phyloP scores from a whole-genome alignment of 2,888 invertebrate genomes.

The Lymantria monacha region DNA sequence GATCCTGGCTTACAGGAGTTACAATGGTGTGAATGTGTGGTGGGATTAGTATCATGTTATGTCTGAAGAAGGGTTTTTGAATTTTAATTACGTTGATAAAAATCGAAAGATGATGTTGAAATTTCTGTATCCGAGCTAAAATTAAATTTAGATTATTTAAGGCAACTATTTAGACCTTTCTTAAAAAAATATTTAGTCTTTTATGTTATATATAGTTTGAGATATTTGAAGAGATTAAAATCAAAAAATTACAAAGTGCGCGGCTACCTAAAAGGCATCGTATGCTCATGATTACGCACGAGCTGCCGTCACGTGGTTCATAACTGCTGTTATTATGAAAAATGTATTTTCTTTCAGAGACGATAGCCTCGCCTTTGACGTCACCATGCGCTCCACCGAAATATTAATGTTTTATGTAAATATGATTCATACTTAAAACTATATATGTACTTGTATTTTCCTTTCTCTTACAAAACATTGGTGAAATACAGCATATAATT shows the following conservation, averaged over 20 bases:
- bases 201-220: no score
- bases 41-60: no score
- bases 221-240: no score
- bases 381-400: constrained; percentile 42
- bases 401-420: constrained; percentile 35
- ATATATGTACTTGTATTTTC: constrained; percentile 5
- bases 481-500: background rate
- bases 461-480: constrained; percentile 3
- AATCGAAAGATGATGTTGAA: no score
- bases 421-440: constrained; percentile 15
- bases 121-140: no score
- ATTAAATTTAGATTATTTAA: no score
- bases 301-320: constrained; percentile 38
- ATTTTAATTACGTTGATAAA: no score
- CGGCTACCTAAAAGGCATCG: background rate
- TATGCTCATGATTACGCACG: constrained; percentile 27
- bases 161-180: no score
- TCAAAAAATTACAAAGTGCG: background rate
- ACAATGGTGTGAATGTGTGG: no score
- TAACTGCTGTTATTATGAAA: constrained; percentile 48
- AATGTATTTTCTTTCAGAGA: constrained; percentile 57
- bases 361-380: constrained; percentile 47
- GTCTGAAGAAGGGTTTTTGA: no score
- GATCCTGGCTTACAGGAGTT: no score
- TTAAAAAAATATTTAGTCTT: no score